Conservation (phyloP, 2,888 invertebrate species). For the Poecilus cupreus region DNA sequence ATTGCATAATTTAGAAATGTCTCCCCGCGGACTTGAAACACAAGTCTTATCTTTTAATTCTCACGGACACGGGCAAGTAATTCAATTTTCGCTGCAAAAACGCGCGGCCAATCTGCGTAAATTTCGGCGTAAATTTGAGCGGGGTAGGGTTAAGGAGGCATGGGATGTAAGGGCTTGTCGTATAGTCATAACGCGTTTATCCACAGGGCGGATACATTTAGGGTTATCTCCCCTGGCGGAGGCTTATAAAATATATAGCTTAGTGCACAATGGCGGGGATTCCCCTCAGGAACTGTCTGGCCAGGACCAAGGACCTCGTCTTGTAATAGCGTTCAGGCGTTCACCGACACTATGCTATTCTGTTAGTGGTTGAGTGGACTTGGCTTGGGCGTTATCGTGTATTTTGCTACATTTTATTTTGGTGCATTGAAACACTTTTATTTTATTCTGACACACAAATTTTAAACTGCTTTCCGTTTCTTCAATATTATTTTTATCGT, state of each 20-base stretch:
- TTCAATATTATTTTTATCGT: no score
- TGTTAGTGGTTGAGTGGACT: neutral
- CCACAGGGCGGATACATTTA: slow-evolving; percentile 66
- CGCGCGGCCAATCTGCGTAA: slow-evolving; percentile 24
- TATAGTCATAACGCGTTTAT: slow-evolving; percentile 68
- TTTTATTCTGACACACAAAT: no score
- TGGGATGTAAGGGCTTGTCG: slow-evolving; percentile 59
- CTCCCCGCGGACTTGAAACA: slow-evolving; percentile 10
- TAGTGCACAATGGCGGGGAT: slow-evolving; percentile 64
- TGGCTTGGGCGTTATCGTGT: slow-evolving; percentile 2
- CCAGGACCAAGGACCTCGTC: neutral
- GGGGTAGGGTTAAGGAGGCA: slow-evolving; percentile 13
- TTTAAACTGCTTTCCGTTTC: no score
- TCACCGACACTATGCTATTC: slow-evolving; percentile 53
- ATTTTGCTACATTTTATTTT: neutral
- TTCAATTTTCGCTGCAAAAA: slow-evolving; percentile 42
- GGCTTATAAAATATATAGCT: slow-evolving; percentile 66
- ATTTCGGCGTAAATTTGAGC: neutral
- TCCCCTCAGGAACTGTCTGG: slow-evolving; percentile 63
- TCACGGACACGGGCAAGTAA: slow-evolving; percentile 28
- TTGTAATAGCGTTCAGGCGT: slow-evolving; percentile 55
- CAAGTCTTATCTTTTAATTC: slow-evolving; percentile 53
- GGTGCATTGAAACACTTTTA: neutral
- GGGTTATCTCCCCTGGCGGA: slow-evolving; percentile 67
- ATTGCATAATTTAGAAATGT: slow-evolving; percentile 53